phyloP scores from a whole-genome alignment of 2,888 invertebrate genomes.

The Anodontia alba region DNA sequence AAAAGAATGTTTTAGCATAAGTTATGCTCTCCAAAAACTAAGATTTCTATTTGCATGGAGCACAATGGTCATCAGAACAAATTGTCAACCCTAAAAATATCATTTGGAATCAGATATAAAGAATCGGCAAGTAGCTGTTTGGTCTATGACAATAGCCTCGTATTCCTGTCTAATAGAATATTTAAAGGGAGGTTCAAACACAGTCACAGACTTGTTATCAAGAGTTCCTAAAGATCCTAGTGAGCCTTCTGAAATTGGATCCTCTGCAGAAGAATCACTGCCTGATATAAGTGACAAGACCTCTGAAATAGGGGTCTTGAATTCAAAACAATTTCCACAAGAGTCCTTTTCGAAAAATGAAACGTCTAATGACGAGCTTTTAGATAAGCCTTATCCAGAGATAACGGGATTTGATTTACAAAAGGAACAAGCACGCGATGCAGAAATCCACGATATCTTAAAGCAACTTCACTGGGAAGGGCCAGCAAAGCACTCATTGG shows the following conservation, averaged over 20 bases:
- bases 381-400: background rate
- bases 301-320: conserved; percentile 1
- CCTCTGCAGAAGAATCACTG: conserved; percentile 7
- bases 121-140: conserved; percentile 42
- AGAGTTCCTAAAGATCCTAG: background rate
- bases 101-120: conserved; percentile 41
- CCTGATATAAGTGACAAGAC: conserved; percentile 11
- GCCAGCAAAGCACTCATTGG: conserved; percentile 1
- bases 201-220: conserved; percentile 3
- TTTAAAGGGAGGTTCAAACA: conserved; percentile 3
- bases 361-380: background rate
- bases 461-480: background rate
- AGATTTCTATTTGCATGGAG: background rate
- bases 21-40: conserved; percentile 20
- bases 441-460: background rate
- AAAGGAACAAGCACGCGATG: background rate
- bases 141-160: conserved; percentile 22
- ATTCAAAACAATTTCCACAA: background rate
- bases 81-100: conserved; percentile 42
- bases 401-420: background rate
- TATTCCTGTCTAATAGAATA: conserved; percentile 29
- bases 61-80: conserved; percentile 18
- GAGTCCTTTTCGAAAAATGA: background rate
- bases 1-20: conserved; percentile 17
- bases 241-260: background rate